These are phyloP conservation scores for Artibeus lituratus DNA, from an alignment of 2,797 vertebrate species.

Conservation along the genomic window DNA sequence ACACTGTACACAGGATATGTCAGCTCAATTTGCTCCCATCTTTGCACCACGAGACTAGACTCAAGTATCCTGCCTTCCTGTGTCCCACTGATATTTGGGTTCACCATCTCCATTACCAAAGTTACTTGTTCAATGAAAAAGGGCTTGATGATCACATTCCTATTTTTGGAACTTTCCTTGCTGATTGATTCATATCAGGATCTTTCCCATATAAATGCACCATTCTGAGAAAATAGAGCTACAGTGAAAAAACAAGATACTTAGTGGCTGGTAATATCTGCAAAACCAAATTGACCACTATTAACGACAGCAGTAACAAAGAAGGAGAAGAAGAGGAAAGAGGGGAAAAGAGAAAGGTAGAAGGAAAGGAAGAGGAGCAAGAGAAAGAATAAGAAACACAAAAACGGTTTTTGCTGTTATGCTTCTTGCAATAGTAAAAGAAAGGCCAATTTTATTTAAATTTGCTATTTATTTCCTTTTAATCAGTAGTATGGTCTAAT, in stretches of 20 bases:
- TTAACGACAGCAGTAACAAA: background rate
- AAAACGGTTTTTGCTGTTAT: background rate
- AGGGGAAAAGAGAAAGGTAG: background rate
- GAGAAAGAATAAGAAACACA: background rate
- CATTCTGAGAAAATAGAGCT: background rate
- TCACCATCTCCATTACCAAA: background rate
- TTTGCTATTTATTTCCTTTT: background rate
- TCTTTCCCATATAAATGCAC: background rate
- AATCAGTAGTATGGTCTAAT: background rate
- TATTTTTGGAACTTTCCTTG: background rate
- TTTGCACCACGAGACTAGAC: background rate
- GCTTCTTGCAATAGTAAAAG: background rate
- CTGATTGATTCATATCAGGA: background rate
- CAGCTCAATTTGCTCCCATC: background rate
- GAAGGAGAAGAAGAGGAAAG: too few species aligned
- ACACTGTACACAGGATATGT: accelerated
- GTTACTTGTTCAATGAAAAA: background rate
- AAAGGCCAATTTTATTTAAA: background rate
- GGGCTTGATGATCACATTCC: background rate
- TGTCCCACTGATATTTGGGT: background rate
- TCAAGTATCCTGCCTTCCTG: background rate
- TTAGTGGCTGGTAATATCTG: background rate
- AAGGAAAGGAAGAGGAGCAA: background rate
- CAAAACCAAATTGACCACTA: background rate
- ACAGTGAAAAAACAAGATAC: background rate